phyloP scores from a whole-genome alignment of 2,113 vertebrate species.

The Eleginops maclovinus region DNA sequence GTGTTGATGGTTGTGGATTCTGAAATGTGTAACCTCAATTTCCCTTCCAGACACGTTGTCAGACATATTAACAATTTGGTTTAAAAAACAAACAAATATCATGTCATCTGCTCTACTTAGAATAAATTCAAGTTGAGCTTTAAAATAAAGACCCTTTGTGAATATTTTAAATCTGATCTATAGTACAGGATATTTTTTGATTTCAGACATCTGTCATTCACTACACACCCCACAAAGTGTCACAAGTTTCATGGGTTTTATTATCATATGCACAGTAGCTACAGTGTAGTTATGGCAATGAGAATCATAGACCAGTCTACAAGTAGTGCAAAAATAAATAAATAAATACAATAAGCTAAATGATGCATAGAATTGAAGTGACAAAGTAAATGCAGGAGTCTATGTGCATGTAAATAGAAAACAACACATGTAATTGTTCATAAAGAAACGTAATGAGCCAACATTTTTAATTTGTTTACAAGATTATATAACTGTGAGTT shows the following conservation, averaged over 20 bases:
- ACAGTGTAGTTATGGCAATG: too few relatives aligned
- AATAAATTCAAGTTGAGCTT: not conserved
- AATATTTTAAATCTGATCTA: not conserved
- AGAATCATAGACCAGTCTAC: too few relatives aligned
- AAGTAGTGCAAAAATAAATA: too few relatives aligned
- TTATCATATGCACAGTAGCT: too few relatives aligned
- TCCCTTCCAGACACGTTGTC: not conserved
- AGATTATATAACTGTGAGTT: not conserved
- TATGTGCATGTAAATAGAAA: too few relatives aligned
- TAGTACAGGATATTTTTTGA: not conserved
- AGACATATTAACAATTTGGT: not conserved
- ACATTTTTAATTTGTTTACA: too few relatives aligned
- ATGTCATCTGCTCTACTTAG: not conserved
- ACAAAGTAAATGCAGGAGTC: too few relatives aligned
- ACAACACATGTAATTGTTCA: slow-evolving; percentile 2
- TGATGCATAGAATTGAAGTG: too few relatives aligned
- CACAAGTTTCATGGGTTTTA: too few relatives aligned
- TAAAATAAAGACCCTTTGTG: not conserved
- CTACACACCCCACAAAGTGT: not conserved
- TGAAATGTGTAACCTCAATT: not conserved
- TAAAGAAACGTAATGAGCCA: too few relatives aligned
- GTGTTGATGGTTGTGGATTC: not conserved
- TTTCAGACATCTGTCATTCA: slow-evolving; percentile 25
- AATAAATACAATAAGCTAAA: too few relatives aligned
- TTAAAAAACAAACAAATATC: not conserved